Evolutionary conservation across 2,797 vertebrate species (phyloP).

Genomic region (Valencia hispanica): DNA sequence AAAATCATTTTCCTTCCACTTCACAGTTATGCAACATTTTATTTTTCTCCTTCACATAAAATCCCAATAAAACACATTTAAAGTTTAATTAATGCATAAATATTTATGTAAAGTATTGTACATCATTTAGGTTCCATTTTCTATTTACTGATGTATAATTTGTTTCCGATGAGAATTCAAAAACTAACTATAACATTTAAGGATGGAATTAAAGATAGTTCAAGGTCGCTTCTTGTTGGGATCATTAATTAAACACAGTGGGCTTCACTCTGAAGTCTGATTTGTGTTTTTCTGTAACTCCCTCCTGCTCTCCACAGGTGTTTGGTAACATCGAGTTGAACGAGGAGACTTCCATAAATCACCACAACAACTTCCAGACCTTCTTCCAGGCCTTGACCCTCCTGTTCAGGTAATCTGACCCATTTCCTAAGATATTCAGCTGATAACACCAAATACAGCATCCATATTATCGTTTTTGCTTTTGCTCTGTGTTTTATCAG

Average conservation of each 20-base stretch:
- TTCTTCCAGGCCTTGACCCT: slow-evolving; percentile 96
- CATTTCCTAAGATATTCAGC: neutral
- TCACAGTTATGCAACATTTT: neutral
- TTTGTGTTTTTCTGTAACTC: neutral
- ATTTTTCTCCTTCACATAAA: neutral
- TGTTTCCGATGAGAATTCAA: neutral
- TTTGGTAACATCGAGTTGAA: slow-evolving; percentile 94
- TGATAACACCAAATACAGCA: neutral
- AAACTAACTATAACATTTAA: neutral
- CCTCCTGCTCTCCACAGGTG: slow-evolving; percentile 79
- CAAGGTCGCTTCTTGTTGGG: neutral
- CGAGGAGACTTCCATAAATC: slow-evolving; percentile 88
- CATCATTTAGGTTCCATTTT: neutral
- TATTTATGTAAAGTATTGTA: too few relatives aligned
- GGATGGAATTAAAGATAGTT: neutral
- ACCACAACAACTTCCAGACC: slow-evolving; percentile 96
- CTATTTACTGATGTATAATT: neutral
- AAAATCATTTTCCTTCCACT: too few relatives aligned
- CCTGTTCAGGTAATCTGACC: slow-evolving; percentile 87
- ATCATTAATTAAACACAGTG: neutral
- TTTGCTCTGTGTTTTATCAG: slow-evolving; percentile 68
- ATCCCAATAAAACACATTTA: neutral
- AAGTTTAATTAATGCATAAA: too few relatives aligned
- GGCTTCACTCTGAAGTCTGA: neutral
- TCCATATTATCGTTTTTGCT: neutral